A percentile compares a stretch with the other conserved stretches of the same genome.
Evolutionary conservation across 2,797 vertebrate genomes (phyloP).

Genomic region (Hoplostethus mediterraneus): DNA sequence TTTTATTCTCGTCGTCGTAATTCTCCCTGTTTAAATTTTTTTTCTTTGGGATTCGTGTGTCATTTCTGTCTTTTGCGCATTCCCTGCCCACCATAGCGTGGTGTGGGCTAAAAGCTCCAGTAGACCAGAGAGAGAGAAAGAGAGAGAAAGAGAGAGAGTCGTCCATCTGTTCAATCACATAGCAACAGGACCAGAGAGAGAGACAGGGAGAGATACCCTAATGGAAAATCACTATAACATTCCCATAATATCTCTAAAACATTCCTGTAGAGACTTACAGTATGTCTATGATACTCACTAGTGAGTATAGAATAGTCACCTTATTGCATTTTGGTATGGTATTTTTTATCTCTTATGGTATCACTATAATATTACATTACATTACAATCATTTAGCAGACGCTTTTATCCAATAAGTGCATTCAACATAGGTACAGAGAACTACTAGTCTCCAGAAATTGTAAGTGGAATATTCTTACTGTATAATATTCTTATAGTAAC

Average conservation of each 20-base stretch:
- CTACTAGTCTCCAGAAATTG: too few relatives aligned
- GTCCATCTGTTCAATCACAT: conserved; percentile 84
- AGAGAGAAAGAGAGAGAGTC: conserved; percentile 54
- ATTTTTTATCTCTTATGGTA: not conserved
- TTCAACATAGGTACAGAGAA: too few relatives aligned
- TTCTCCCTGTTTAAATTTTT: conserved; percentile 18
- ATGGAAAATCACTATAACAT: conserved; percentile 2
- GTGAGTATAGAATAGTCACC: too few relatives aligned
- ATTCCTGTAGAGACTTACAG: not conserved
- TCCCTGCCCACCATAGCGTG: conserved; percentile 76
- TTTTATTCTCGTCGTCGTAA: conserved; percentile 15
- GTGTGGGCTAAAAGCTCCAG: conserved; percentile 77
- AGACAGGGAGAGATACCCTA: conserved; percentile 30
- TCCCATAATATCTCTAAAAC: conserved; percentile 2
- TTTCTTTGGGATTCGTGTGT: conserved; percentile 48
- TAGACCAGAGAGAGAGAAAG: conserved; percentile 66
- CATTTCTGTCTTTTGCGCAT: conserved; percentile 70
- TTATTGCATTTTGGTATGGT: too few relatives aligned
- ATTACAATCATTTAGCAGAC: too few relatives aligned
- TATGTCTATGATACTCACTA: not conserved
- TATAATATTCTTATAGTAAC: too few relatives aligned
- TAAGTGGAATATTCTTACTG: too few relatives aligned
- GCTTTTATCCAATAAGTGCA: too few relatives aligned
- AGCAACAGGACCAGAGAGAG: conserved; percentile 77
- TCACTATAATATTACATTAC: not conserved